Evolutionary conservation across 2,888 invertebrate species (phyloP), one percentile per base, ranked within the genome.

Genomic region (Trachelus iudaicus): DNA sequence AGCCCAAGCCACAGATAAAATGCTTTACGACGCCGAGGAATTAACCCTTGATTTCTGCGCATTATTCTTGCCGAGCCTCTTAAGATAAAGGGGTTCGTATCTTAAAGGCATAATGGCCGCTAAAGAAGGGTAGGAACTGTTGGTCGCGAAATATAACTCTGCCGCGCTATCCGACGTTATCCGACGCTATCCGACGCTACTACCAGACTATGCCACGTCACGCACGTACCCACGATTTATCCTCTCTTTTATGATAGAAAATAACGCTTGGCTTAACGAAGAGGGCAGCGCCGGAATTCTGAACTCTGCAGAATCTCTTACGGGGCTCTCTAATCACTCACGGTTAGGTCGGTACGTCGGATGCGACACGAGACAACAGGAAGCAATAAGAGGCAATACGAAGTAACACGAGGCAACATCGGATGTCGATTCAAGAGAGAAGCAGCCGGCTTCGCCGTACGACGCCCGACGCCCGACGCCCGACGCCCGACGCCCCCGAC

Each of bases 31-130:
- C 85, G 83, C 81, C 81, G 81, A 84, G 84, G 89, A 91, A 91
- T 91, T 91, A 91, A 91, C 90, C 91, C 91, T 91, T 91, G 90
- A 90, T 91, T 91, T 89, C 90, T 87, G 86, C 83, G 86, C 90
- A 90, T 91, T 90, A 91, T 86, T 91, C 90, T 91, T 82, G 84
- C 81, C 85, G 86, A 88, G 86, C 84, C 87, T 83, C 80, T 84
- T 81, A 84, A 89, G 91, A 91, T 91, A 91, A 91, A 91, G 89
- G 90, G 89, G 89, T 88, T 88, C 85, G 73, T 77, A 75, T 88
- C 88, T 88, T 82, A 85, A 85, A 86, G 86, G 85, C 87, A 87
- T 89, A 90, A 90, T 90, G 89, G 90, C 84, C 86, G 87, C 85
- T 83, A 85, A 88, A 89, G 88, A 88, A 89, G 88, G 88, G 87